Evolutionary conservation across 2,888 invertebrate genomes (phyloP).

Genomic region (Ischnus inquisitorius): DNA sequence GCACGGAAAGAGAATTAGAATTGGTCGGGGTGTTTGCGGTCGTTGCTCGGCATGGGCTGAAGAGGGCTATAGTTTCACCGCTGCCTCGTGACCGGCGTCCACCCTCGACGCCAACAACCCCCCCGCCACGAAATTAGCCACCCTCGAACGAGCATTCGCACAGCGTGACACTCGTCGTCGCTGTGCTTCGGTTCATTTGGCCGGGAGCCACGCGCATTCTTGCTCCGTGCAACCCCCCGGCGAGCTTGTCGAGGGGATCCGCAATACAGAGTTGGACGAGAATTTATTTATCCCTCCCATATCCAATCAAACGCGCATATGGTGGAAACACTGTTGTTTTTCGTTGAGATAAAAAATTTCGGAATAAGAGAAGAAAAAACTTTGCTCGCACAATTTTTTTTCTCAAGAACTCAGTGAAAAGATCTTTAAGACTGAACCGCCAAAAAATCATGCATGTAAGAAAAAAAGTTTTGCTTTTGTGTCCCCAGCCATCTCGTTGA

Average conservation of each 20-base stretch:
- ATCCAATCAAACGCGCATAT: neutral
- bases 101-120: conserved; percentile 19
- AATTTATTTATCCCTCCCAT: conserved; percentile 44
- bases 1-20: neutral
- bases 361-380: no score
- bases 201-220: conserved; percentile 39
- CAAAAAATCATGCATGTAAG: no score
- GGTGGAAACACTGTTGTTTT: neutral
- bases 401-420: no score
- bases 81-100: conserved; percentile 50
- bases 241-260: conserved; percentile 24
- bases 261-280: neutral
- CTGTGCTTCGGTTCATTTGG: conserved; percentile 57
- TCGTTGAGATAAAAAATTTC: neutral
- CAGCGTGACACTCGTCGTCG: conserved; percentile 61
- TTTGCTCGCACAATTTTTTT: no score
- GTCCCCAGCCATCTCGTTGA: no score
- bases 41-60: conserved; percentile 21
- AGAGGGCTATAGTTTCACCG: conserved; percentile 36
- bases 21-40: conserved; percentile 21
- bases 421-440: no score
- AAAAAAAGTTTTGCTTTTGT: no score
- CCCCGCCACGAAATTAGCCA: conserved; percentile 58
- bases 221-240: conserved; percentile 20
- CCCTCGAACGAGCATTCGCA: conserved; percentile 57